phyloP scores from a whole-genome alignment of 2,888 invertebrate species.

The Actias luna region DNA sequence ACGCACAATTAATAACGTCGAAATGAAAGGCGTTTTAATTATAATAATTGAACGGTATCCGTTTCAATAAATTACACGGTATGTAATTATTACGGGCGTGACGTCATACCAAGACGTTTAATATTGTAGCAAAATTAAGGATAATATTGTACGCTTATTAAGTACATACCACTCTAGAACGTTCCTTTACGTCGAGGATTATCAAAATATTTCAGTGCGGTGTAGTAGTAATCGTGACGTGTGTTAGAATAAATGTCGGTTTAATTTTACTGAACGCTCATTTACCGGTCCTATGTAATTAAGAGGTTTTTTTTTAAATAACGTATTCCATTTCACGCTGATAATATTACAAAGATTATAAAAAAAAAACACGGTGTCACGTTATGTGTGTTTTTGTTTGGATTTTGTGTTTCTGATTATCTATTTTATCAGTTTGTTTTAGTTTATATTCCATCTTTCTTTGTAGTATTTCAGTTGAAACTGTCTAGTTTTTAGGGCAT shows the following conservation, averaged over 20 bases:
- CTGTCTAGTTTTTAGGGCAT: no score
- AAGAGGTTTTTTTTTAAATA: background rate
- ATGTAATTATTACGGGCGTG: slow-evolving; percentile 32
- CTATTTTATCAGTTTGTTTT: no score
- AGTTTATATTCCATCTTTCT: no score
- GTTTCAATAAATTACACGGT: slow-evolving; percentile 35
- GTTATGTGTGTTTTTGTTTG: background rate
- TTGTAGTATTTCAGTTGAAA: no score
- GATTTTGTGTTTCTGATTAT: no score
- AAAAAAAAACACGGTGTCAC: background rate
- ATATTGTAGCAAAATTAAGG: slow-evolving; percentile 26
- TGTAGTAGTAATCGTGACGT: slow-evolving; percentile 6
- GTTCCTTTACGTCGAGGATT: slow-evolving; percentile 1
- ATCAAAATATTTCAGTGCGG: slow-evolving; percentile 2
- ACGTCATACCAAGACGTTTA: slow-evolving; percentile 32
- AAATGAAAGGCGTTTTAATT: slow-evolving; percentile 34
- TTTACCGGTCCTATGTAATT: background rate
- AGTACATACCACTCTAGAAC: background rate
- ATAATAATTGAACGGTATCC: slow-evolving; percentile 43
- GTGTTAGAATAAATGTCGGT: background rate
- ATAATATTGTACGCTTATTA: slow-evolving; percentile 2
- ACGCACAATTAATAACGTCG: slow-evolving; percentile 28
- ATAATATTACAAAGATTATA: background rate
- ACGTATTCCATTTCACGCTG: background rate
- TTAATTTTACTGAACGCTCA: slow-evolving; percentile 4